These are phyloP conservation scores for Agapornis canus DNA, from an alignment of 2,797 vertebrate genomes.

Conservation along the genomic window DNA sequence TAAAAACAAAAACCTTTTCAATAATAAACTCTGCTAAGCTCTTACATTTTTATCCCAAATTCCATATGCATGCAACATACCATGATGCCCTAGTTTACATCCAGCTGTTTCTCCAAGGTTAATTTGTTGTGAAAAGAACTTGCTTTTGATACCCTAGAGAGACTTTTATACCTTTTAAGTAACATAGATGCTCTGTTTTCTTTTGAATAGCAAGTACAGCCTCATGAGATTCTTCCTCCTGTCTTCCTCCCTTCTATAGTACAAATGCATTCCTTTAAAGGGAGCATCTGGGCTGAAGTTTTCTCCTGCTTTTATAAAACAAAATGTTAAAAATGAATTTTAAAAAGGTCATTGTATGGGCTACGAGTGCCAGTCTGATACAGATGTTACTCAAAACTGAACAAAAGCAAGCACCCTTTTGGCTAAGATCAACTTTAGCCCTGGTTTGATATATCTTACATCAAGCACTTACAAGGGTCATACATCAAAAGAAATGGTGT, in stretches of 20 bases:
- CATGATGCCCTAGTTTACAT: background rate
- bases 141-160: background rate
- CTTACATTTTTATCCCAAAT: background rate
- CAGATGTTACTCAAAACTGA: background rate
- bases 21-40: background rate
- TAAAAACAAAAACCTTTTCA: background rate
- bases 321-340: conserved; percentile 60
- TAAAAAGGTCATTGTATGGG: conserved; percentile 51
- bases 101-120: background rate
- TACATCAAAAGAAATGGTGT: background rate
- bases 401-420: background rate
- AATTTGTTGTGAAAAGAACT: background rate
- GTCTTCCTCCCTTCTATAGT: background rate
- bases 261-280: conserved; percentile 7
- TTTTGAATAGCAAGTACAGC: background rate
- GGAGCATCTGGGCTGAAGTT: background rate
- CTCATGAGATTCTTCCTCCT: background rate
- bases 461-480: background rate
- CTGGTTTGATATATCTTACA: background rate
- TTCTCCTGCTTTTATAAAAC: background rate
- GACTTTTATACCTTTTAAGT: background rate
- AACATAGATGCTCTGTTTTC: background rate
- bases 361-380: conserved; percentile 6
- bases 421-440: background rate
- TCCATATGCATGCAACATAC: background rate